Evolutionary conservation across 2,113 vertebrate species (phyloP), one percentile per base, ranked within the genome.

Genomic region (Mesitornis unicolor): DNA sequence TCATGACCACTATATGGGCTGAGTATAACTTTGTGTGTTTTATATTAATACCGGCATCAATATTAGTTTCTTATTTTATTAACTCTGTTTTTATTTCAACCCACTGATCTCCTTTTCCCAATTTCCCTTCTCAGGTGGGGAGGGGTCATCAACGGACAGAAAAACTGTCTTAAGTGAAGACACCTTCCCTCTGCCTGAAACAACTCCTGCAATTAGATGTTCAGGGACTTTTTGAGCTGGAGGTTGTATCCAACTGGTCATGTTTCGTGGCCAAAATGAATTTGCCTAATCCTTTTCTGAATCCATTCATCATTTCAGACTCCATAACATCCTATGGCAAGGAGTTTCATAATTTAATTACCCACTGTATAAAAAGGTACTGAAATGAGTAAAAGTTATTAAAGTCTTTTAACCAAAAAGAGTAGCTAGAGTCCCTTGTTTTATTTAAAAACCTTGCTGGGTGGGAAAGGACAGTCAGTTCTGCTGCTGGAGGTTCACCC

Each of bases 131-230:
- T n/a, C n/a, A n/a, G n/a, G n/a, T n/a, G n/a, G n/a, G n/a, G n/a
- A n/a, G n/a, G n/a, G n/a, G n/a, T n/a, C n/a, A n/a, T n/a, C n/a
- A n/a, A n/a, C n/a, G n/a, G n/a, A n/a, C n/a, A n/a, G n/a, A n/a
- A n/a, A n/a, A n/a, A n/a, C n/a, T n/a, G n/a, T n/a, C n/a, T n/a
- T n/a, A n/a, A n/a, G n/a, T n/a, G n/a, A n/a, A n/a, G n/a, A n/a
- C n/a, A n/a, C n/a, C n/a, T 47, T 79, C 4, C 36, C 0, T 29
- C 13, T 43, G 65, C 43, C 69, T 0, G 0, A 38, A 57, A 61
- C 31, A 51, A 22, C 61, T 60, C 33, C 84, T 73, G 51, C 35
- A 76, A 28, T 9, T 57, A 48, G 16, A 87, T 40, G 35, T 60
- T 64, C 17, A 22, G 36, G 51, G 43, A 36, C 19, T 40, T 85